Evolutionary conservation across 2,888 invertebrate genomes (phyloP).

Genomic region (Strigamia maritima): DNA sequence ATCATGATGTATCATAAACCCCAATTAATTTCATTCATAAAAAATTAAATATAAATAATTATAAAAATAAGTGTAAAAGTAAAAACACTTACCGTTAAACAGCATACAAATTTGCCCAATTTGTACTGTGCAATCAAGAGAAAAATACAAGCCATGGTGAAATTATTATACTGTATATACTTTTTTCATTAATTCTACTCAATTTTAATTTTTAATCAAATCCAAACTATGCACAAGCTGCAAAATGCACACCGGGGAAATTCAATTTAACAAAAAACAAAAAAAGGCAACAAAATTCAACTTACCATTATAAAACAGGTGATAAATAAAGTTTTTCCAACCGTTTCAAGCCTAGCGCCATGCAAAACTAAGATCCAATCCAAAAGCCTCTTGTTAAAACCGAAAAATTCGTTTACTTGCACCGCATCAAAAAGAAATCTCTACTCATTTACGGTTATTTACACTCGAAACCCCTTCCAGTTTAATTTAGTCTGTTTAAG

Average conservation of each 20-base stretch:
- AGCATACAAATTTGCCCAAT: slow-evolving; percentile 26
- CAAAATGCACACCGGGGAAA: neutral
- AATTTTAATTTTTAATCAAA: neutral
- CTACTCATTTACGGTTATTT: neutral
- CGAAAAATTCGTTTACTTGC: neutral
- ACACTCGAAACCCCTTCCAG: neutral
- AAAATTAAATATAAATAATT: neutral
- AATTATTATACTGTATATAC: neutral
- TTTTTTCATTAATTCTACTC: neutral
- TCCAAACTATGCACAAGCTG: slow-evolving; percentile 23
- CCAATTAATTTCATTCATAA: neutral
- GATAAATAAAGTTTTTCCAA: neutral
- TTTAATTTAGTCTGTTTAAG: slow-evolving; percentile 1
- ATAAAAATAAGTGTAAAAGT: neutral
- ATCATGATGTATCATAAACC: neutral
- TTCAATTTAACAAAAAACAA: neutral
- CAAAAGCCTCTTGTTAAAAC: neutral
- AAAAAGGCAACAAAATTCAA: neutral
- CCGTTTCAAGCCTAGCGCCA: neutral
- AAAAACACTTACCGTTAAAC: slow-evolving; percentile 27
- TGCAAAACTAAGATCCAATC: slow-evolving; percentile 11
- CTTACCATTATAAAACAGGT: slow-evolving; percentile 23
- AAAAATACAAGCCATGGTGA: slow-evolving; percentile 28
- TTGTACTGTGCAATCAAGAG: slow-evolving; percentile 23
- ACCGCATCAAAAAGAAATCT: neutral